A percentile compares a stretch with the other conserved stretches of the same genome.
Evolutionary conservation across 2,113 vertebrate genomes (phyloP).

Genomic region (Lampris megalopsis): DNA sequence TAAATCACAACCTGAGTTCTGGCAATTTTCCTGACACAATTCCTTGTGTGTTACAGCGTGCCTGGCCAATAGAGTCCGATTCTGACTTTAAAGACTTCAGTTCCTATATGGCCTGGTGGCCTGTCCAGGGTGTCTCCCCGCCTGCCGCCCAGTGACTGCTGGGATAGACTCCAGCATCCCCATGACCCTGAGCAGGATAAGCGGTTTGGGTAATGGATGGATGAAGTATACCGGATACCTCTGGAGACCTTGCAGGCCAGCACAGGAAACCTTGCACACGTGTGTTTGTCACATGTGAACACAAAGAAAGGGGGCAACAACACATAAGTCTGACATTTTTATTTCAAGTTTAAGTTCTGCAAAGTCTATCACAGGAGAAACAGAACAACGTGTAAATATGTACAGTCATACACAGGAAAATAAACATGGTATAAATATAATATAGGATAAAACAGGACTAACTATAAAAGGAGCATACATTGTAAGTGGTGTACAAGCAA

Average conservation of each 20-base stretch:
- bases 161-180: too few relatives aligned
- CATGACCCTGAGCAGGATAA: too few relatives aligned
- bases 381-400: slow-evolving; percentile 88
- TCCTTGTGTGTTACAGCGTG: too few relatives aligned
- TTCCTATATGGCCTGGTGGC: too few relatives aligned
- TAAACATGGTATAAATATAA: slow-evolving; percentile 90
- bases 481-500: slow-evolving; percentile 77
- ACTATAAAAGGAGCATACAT: slow-evolving; percentile 81
- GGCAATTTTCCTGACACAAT: too few relatives aligned
- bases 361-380: slow-evolving; percentile 92
- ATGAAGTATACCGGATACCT: too few relatives aligned
- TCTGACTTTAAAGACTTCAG: too few relatives aligned
- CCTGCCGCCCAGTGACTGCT: too few relatives aligned
- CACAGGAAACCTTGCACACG: neutral
- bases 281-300: neutral
- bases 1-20: too few relatives aligned
- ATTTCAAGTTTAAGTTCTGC: slow-evolving; percentile 87
- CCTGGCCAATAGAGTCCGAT: too few relatives aligned
- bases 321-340: slow-evolving; percentile 72
- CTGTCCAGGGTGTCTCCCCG: too few relatives aligned
- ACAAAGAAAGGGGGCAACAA: neutral
- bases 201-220: too few relatives aligned
- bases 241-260: neutral
- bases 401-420: slow-evolving; percentile 88
- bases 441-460: slow-evolving; percentile 85